phyloP scores from a whole-genome alignment of 2,888 invertebrate species.

The Macaria notata region DNA sequence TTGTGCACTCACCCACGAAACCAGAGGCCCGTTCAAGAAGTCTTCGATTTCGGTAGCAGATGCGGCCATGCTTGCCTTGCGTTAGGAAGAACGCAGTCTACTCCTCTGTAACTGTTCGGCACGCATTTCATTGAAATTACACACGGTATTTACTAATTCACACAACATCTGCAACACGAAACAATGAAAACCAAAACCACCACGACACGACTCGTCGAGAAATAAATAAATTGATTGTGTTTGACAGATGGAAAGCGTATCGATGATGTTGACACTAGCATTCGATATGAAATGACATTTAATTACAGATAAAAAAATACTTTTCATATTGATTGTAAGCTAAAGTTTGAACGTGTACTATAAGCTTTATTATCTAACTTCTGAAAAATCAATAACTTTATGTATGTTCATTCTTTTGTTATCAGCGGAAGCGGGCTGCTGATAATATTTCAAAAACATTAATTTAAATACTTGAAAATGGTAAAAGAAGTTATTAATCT shows the following conservation, averaged over 20 bases:
- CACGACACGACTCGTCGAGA: conserved; percentile 7
- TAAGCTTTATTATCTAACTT: too few relatives aligned
- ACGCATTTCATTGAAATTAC: conserved; percentile 64
- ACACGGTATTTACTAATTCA: conserved; percentile 41
- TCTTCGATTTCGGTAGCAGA: conserved; percentile 90
- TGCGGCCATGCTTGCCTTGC: conserved; percentile 79
- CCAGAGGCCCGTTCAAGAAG: conserved; percentile 91
- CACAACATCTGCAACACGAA: conserved; percentile 55
- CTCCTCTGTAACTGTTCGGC: conserved; percentile 52
- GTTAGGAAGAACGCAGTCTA: conserved; percentile 65
- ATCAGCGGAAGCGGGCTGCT: too few relatives aligned
- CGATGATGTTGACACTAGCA: not conserved
- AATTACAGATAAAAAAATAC: too few relatives aligned
- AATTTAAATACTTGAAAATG: too few relatives aligned
- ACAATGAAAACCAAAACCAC: conserved; percentile 20
- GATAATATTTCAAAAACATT: too few relatives aligned
- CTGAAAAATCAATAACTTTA: too few relatives aligned
- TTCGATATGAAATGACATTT: too few relatives aligned
- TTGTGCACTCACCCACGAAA: conserved; percentile 90
- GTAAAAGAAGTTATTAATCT: too few relatives aligned
- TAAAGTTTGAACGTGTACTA: too few relatives aligned
- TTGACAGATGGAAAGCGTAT: not conserved
- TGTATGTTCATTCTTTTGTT: too few relatives aligned
- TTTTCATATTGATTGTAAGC: too few relatives aligned
- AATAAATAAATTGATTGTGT: conserved; percentile 3